These are phyloP conservation scores for Periplaneta americana DNA, from an alignment of 1,140 invertebrate species.

Conservation along the genomic window DNA sequence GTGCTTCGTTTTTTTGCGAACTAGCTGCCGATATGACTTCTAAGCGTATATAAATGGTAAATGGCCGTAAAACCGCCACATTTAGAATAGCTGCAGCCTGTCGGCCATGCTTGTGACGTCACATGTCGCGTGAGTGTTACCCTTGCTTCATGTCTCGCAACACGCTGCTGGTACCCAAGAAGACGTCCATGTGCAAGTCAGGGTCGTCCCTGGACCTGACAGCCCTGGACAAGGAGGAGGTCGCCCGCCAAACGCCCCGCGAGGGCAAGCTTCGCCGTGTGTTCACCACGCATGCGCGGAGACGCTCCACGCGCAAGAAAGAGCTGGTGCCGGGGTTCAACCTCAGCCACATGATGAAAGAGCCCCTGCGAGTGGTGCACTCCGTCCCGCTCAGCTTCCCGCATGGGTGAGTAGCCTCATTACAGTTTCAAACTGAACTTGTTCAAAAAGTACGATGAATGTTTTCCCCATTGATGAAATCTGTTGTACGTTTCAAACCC, in stretches of 20 bases:
- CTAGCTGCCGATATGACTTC: no score
- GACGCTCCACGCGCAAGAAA: constrained; percentile 25
- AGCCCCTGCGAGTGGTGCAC: constrained; percentile 40
- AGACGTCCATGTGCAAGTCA: constrained; percentile 7
- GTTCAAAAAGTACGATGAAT: no score
- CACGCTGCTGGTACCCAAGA: neutral
- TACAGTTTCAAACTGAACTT: no score
- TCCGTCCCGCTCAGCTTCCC: constrained; percentile 40
- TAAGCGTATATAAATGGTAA: no score
- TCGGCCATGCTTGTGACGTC: no score
- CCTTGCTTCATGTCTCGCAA: neutral
- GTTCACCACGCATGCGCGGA: constrained; percentile 35
- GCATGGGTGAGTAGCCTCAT: constrained; percentile 32
- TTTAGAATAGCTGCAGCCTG: no score
- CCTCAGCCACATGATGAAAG: constrained; percentile 38
- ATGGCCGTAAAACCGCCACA: no score
- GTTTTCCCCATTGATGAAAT: no score
- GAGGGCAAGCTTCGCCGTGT: constrained; percentile 36
- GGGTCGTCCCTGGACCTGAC: constrained; percentile 16
- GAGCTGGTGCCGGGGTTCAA: constrained; percentile 31
- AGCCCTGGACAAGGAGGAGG: constrained; percentile 19
- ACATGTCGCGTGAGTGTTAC: no score
- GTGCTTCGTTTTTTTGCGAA: no score
- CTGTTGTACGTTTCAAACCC: no score
- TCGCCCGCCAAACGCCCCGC: constrained; percentile 12